Evolutionary conservation across 2,888 invertebrate genomes (phyloP), one percentile per base, ranked within the genome.

Genomic region (Trissoscelio sp.): DNA sequence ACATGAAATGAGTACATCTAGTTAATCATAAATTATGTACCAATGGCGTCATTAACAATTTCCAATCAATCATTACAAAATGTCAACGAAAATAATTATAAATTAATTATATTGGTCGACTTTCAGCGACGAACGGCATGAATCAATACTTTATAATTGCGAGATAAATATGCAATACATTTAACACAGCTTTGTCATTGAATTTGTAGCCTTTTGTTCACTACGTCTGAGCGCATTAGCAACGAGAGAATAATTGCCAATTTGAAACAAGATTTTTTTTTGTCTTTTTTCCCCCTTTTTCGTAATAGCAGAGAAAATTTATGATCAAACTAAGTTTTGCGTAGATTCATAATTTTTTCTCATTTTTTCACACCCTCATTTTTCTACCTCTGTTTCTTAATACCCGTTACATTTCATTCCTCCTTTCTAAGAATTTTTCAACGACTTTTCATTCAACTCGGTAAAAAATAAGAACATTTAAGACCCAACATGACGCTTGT

Each of bases 221-320:
- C 6, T 24, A 24, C 24, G 24, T 18, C 18, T 44, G 3, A 6
- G 1, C 7, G 28, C 11, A 44, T 62, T 44, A 62, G 28, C 42
- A 28, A 57, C 44, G 57, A 20, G 57, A 46, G 67, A 39, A 39
- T 18, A 14, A 39, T 53, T 46, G 69, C 69, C 69, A 69, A 69
- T 69, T 69, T 57, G 57, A 69, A 57, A 20, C 57, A 16, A 57
- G 12, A 11, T 42, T 53, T 67, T 67, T 66, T 42, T 70, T 70
- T 58, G 69, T 58, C 51, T 55, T 22, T n/a, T n/a, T n/a, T n/a
- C n/a, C n/a, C n/a, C n/a, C n/a, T n/a, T n/a, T n/a, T n/a, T n/a
- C n/a, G n/a, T n/a, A n/a, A n/a, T n/a, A n/a, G n/a, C n/a, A n/a
- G n/a, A n/a, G n/a, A n/a, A n/a, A n/a, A n/a, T n/a, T n/a, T n/a